Evolutionary conservation across 2,113 vertebrate genomes (phyloP).

Genomic region (Aegotheles bennettii): DNA sequence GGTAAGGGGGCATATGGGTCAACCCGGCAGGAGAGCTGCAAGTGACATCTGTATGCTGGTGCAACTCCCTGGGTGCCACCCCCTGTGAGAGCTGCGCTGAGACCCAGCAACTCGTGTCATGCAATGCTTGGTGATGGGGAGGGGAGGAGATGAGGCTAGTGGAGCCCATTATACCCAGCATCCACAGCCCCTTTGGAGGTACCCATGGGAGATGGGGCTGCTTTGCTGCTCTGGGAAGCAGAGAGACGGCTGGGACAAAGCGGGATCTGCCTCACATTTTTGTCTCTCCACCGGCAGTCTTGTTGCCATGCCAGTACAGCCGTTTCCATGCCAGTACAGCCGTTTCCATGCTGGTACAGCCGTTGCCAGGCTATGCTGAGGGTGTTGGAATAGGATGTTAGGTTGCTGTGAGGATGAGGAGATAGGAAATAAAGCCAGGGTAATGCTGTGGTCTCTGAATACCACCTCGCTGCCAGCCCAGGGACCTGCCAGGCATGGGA

Average conservation of each 20-base stretch:
- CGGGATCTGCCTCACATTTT: not conserved
- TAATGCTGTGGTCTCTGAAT: not conserved
- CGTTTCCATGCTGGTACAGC: not conserved
- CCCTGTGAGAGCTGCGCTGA: not conserved
- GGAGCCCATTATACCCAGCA: fast-evolving
- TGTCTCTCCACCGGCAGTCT: not conserved
- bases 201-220: fast-evolving
- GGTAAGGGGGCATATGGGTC: too few relatives aligned
- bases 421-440: fast-evolving
- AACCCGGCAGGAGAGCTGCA: fast-evolving
- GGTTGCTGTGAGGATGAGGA: not conserved
- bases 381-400: not conserved
- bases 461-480: not conserved
- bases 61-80: not conserved
- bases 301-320: not conserved
- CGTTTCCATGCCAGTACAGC: not conserved
- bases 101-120: not conserved
- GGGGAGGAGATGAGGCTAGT: not conserved
- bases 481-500: not conserved
- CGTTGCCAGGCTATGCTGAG: not conserved
- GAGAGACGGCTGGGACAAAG: not conserved
- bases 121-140: not conserved
- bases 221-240: not conserved
- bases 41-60: not conserved
- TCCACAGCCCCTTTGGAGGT: not conserved